Evolutionary conservation across 2,113 vertebrate genomes (phyloP).

Genomic region (Festucalex cinctus): DNA sequence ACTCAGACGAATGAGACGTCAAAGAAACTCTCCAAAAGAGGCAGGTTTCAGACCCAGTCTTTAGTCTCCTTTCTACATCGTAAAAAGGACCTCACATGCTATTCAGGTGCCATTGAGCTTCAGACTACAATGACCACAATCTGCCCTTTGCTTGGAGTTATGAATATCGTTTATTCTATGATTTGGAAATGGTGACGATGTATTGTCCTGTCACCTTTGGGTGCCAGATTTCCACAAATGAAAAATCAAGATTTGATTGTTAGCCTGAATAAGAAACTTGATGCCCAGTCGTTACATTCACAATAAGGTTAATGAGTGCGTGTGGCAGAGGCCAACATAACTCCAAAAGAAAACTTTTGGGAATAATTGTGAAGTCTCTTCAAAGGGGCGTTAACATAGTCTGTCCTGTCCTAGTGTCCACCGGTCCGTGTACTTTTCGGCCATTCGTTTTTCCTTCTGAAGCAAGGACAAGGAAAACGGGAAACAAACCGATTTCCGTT

Average conservation of each 20-base stretch:
- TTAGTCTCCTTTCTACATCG: no score
- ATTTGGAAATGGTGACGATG: conserved; percentile 20
- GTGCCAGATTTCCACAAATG: conserved; percentile 29
- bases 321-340: background rate
- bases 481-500: no score
- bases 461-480: no score
- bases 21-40: conserved; percentile 10
- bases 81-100: background rate
- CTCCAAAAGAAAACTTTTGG: conserved; percentile 1
- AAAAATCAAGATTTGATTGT: conserved; percentile 30
- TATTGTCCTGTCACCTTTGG: conserved; percentile 20
- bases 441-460: no score
- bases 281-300: conserved; percentile 14
- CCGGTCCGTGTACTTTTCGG: no score
- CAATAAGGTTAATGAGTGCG: conserved; percentile 5
- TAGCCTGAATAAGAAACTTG: conserved; percentile 13
- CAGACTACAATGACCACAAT: background rate
- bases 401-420: no score
- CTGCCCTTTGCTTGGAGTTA: background rate
- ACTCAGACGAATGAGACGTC: conserved; percentile 7
- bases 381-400: no score
- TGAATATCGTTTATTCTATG: background rate
- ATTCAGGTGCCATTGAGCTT: background rate
- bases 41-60: background rate
- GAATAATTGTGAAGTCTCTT: no score